A percentile compares a stretch with the other conserved stretches of the same genome.
These are phyloP conservation scores for Aquatica leii DNA, from an alignment of 2,888 invertebrate species.

Conservation along the genomic window DNA sequence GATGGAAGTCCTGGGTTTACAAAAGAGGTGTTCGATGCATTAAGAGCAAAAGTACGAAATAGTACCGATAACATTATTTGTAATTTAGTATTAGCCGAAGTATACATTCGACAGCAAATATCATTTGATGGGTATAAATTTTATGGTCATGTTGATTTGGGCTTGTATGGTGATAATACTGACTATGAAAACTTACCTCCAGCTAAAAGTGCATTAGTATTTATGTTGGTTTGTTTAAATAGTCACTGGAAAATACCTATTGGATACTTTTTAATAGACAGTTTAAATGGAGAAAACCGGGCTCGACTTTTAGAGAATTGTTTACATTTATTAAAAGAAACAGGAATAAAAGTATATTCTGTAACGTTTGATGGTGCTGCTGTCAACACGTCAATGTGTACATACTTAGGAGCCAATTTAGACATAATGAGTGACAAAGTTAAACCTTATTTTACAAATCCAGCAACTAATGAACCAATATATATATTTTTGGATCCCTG, in stretches of 20 bases:
- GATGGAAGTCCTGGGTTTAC: not conserved
- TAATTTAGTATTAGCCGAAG: not conserved
- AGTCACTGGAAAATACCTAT: conserved; percentile 11
- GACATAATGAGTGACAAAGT: conserved; percentile 1
- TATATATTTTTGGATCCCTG: conserved; percentile 33
- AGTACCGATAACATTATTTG: not conserved
- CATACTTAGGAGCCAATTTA: conserved; percentile 21
- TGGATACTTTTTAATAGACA: not conserved
- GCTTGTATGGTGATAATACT: not conserved
- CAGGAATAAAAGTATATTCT: conserved; percentile 14
- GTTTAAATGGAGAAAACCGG: not conserved
- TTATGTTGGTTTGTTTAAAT: conserved; percentile 6
- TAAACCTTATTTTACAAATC: conserved; percentile 26
- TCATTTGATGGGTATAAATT: not conserved
- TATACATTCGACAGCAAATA: not conserved
- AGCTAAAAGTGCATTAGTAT: conserved; percentile 3
- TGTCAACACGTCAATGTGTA: conserved; percentile 23
- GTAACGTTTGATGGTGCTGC: conserved; percentile 33
- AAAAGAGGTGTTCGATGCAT: not conserved
- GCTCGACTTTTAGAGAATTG: not conserved
- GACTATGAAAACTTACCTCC: not conserved
- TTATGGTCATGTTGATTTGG: not conserved
- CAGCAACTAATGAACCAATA: conserved; percentile 27
- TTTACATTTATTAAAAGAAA: conserved; percentile 17
- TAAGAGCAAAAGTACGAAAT: not conserved